These are phyloP conservation scores for Dasypolia templi DNA, from an alignment of 2,888 invertebrate species.

Conservation along the genomic window DNA sequence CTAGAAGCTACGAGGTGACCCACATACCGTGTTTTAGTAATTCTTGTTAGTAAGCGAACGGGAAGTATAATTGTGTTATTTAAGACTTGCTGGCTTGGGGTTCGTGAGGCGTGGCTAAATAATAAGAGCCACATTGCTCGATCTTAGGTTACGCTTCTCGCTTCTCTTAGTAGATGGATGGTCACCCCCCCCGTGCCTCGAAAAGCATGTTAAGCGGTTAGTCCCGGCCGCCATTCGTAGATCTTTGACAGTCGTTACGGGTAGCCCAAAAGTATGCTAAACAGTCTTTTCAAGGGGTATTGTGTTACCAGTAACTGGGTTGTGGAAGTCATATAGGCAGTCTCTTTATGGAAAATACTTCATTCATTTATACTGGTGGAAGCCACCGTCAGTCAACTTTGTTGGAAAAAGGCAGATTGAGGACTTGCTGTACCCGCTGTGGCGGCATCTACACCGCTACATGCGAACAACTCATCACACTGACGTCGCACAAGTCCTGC, in stretches of 20 bases:
- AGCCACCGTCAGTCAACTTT: background rate
- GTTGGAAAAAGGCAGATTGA: background rate
- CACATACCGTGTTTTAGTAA: background rate
- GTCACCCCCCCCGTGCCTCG: background rate
- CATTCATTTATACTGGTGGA: background rate
- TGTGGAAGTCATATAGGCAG: background rate
- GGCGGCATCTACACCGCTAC: no score
- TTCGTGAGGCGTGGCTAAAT: background rate
- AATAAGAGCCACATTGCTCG: background rate
- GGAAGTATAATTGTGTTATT: background rate
- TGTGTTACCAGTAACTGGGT: background rate
- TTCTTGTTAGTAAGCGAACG: background rate
- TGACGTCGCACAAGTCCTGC: no score
- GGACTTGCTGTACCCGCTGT: background rate
- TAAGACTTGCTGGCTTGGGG: background rate
- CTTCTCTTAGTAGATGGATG: background rate
- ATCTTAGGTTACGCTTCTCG: background rate
- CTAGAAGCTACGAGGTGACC: constrained; percentile 10
- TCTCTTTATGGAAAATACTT: background rate
- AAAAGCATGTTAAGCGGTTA: background rate
- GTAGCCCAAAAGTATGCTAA: background rate
- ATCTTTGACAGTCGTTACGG: background rate
- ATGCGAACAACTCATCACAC: no score
- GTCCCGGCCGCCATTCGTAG: background rate
- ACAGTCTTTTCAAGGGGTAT: no score